A percentile compares a stretch with the other conserved stretches of the same genome.
phyloP scores from a whole-genome alignment of 2,888 invertebrate genomes.

The Cristatella mucedo region DNA sequence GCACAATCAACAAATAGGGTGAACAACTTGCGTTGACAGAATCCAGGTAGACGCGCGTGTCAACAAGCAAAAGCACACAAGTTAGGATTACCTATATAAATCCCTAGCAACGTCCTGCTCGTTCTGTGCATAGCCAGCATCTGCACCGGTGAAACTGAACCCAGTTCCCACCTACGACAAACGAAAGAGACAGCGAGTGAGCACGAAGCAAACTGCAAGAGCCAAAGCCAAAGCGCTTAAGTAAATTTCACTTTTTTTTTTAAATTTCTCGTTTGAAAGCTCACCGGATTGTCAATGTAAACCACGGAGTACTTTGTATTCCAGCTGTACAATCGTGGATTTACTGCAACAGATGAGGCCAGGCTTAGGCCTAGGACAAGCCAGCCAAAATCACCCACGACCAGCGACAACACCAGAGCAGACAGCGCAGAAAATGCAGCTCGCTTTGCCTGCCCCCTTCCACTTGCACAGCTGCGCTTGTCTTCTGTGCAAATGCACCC shows the following conservation, averaged over 20 bases:
- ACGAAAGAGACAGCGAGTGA: slow-evolving; percentile 1
- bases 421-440: too few species aligned
- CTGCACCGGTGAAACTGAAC: slow-evolving; percentile 66
- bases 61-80: not conserved
- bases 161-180: slow-evolving; percentile 42
- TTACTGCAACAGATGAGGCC: slow-evolving; percentile 32
- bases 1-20: not conserved
- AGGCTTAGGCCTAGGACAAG: too few species aligned
- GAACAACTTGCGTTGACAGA: slow-evolving; percentile 2
- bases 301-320: slow-evolving; percentile 58
- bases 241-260: too few species aligned
- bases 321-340: slow-evolving; percentile 61
- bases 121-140: slow-evolving; percentile 59
- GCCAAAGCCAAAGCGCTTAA: too few species aligned
- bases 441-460: too few species aligned
- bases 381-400: too few species aligned
- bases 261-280: slow-evolving; percentile 44
- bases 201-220: not conserved
- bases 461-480: too few species aligned
- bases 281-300: slow-evolving; percentile 82
- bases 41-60: slow-evolving; percentile 4
- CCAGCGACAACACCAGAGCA: too few species aligned
- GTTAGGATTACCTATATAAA: slow-evolving; percentile 45
- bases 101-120: slow-evolving; percentile 65
- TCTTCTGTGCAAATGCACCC: too few species aligned